Conservation (phyloP, 2,113 vertebrate genomes). For the Todiramphus saurophagus region DNA sequence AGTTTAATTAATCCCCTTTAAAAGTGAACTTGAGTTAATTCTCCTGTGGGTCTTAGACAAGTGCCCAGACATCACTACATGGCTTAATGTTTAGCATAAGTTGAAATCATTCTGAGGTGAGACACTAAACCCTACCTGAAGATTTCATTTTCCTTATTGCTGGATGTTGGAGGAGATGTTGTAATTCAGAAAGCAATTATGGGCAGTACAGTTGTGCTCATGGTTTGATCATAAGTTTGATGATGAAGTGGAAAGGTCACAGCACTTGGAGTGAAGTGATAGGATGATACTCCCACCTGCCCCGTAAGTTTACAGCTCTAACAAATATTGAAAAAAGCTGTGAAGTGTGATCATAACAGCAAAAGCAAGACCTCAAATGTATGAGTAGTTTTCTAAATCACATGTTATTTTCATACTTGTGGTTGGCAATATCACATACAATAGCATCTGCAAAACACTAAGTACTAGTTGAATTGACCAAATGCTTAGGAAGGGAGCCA, state of each 20-base stretch:
- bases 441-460: constrained; percentile 40
- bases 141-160: constrained; percentile 10
- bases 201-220: background rate
- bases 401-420: background rate
- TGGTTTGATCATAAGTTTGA: background rate
- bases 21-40: constrained; percentile 35
- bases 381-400: constrained; percentile 24
- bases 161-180: background rate
- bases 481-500: constrained; percentile 39
- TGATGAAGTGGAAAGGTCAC: constrained; percentile 10
- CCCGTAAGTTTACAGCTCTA: background rate
- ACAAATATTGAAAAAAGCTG: background rate
- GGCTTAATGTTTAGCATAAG: background rate
- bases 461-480: constrained; percentile 16
- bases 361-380: background rate
- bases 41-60: background rate
- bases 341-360: background rate
- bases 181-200: background rate
- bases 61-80: background rate
- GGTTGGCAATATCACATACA: constrained; percentile 12
- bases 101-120: background rate
- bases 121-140: constrained; percentile 1
- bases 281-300: background rate
- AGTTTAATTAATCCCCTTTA: constrained; percentile 47
- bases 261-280: background rate